phyloP scores from a whole-genome alignment of 2,113 vertebrate species.

The Alethe diademata region DNA sequence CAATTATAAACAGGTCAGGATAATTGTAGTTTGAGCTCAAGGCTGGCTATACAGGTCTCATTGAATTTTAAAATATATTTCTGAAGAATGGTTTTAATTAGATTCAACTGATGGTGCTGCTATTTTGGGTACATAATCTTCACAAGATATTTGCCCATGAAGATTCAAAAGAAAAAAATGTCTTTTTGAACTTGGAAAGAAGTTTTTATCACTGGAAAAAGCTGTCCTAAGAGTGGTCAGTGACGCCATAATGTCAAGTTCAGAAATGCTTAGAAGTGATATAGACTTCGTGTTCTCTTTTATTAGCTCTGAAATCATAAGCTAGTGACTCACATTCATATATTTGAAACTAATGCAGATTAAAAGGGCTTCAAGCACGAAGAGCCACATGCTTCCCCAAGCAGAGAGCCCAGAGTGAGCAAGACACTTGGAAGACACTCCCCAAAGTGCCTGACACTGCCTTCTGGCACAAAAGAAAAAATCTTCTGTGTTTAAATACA shows the following conservation, averaged over 20 bases:
- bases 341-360: constrained; percentile 65
- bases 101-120: background rate
- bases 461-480: background rate
- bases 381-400: constrained; percentile 13
- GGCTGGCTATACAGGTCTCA: constrained; percentile 3
- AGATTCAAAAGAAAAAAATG: background rate
- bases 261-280: background rate
- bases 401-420: background rate
- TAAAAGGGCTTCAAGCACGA: constrained; percentile 64
- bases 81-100: constrained; percentile 55
- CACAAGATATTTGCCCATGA: background rate
- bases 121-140: constrained; percentile 14
- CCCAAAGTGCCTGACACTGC: background rate
- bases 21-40: constrained; percentile 47
- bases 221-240: background rate
- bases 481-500: background rate
- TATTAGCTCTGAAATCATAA: constrained; percentile 39
- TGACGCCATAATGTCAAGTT: background rate
- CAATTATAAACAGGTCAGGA: background rate
- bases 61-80: constrained; percentile 49
- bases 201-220: background rate
- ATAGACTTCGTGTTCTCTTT: constrained; percentile 9
- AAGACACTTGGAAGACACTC: background rate
- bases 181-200: background rate
- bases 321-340: constrained; percentile 48